Percentiles rank a stretch among this genome's conserved stretches.
Evolutionary conservation across 2,113 vertebrate genomes (phyloP).

Genomic region (Tychaedon coryphoeus): DNA sequence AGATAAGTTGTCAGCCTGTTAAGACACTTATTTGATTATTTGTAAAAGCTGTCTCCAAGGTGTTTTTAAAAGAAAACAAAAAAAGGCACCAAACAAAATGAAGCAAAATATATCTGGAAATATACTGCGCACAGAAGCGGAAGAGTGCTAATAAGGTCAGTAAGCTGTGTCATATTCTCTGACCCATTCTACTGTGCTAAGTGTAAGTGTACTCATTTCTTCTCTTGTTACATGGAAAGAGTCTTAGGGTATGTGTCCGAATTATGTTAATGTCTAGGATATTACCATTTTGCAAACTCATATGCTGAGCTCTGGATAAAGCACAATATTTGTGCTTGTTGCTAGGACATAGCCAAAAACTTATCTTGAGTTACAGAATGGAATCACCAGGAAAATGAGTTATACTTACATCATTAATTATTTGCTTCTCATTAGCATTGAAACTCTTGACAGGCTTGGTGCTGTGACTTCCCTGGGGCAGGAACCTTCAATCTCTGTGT

Average conservation of each 20-base stretch:
- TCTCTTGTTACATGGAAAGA: not conserved
- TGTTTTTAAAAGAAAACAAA: not conserved
- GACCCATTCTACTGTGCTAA: not conserved
- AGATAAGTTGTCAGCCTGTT: constrained; percentile 52
- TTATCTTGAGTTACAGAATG: constrained; percentile 10
- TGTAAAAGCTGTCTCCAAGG: constrained; percentile 36
- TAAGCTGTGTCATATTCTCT: not conserved
- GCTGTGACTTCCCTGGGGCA: not conserved
- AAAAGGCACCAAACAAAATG: not conserved
- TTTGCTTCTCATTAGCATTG: not conserved
- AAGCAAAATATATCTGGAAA: constrained; percentile 26
- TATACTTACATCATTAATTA: not conserved
- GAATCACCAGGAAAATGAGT: constrained; percentile 8
- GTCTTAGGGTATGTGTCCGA: constrained; percentile 23
- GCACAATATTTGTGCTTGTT: constrained; percentile 59
- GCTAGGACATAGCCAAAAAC: constrained; percentile 51
- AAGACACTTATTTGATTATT: constrained; percentile 64
- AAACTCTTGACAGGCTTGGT: not conserved
- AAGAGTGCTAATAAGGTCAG: constrained; percentile 11
- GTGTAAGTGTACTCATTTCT: not conserved
- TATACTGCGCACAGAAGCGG: not conserved
- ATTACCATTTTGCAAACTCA: constrained; percentile 37
- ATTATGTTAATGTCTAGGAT: constrained; percentile 34
- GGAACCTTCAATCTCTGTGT: not conserved
- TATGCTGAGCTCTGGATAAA: not conserved